phyloP scores from a whole-genome alignment of 1,140 invertebrate genomes.

The Conus betulinus region DNA sequence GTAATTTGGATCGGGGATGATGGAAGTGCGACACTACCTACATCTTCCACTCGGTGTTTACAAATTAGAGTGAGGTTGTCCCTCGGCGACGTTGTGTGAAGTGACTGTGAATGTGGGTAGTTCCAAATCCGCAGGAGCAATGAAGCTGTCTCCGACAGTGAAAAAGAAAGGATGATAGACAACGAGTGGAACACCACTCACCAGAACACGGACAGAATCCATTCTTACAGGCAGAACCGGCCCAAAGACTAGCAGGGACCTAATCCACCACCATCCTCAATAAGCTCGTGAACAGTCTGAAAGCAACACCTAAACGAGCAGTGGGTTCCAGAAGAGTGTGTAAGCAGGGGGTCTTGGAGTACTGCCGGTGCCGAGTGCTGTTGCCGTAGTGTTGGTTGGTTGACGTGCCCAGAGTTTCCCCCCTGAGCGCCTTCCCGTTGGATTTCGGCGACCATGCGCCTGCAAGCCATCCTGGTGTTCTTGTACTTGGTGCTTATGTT shows the following conservation, averaged over 20 bases:
- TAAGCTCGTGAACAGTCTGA: not conserved
- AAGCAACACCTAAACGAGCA: too few species aligned
- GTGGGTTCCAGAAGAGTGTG: not conserved
- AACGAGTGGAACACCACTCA: not conserved
- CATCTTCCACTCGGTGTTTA: too few species aligned
- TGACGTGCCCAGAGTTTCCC: too few species aligned
- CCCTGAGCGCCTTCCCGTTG: not conserved
- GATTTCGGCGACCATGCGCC: slow-evolving; percentile 53
- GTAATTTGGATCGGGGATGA: too few species aligned
- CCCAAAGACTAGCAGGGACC: not conserved
- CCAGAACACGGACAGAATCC: not conserved
- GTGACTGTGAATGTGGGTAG: too few species aligned
- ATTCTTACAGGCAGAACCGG: not conserved
- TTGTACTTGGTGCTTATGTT: slow-evolving; percentile 69
- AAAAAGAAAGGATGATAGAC: not conserved
- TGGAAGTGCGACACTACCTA: too few species aligned
- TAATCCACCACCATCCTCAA: too few species aligned
- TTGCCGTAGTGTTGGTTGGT: not conserved
- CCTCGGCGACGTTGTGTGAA: too few species aligned
- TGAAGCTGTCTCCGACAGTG: not conserved
- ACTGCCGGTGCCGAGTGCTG: not conserved
- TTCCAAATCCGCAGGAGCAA: not conserved
- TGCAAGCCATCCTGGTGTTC: slow-evolving; percentile 63
- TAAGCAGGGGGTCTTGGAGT: not conserved
- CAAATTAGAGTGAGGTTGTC: too few species aligned